Evolutionary conservation across 2,113 vertebrate species (phyloP).

Genomic region (Neogobius melanostomus): DNA sequence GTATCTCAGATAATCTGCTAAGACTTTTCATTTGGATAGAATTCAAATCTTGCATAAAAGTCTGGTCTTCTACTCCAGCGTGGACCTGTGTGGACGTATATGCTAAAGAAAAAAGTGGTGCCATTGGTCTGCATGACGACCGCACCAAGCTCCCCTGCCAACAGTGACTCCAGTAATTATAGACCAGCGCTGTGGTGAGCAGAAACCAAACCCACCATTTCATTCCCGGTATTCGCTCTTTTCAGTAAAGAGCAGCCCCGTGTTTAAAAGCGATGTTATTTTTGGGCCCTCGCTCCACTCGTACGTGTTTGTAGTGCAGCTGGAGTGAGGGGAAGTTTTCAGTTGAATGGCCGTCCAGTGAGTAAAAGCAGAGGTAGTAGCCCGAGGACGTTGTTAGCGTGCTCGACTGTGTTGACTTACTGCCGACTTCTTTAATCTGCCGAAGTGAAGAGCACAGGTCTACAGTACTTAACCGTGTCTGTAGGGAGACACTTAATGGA

Average conservation of each 20-base stretch:
- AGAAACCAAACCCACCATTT: constrained; percentile 69
- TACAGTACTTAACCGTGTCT: too few relatives aligned
- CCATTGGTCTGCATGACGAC: constrained; percentile 60
- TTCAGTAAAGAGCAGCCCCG: constrained; percentile 50
- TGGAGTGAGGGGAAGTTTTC: constrained; percentile 36
- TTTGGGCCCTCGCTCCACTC: constrained; percentile 58
- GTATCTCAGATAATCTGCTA: not conserved
- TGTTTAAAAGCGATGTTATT: constrained; percentile 69
- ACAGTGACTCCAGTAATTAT: constrained; percentile 71
- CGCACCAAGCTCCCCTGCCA: constrained; percentile 60
- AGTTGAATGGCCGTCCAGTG: constrained; percentile 27
- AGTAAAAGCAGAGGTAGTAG: constrained; percentile 19
- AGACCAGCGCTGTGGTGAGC: constrained; percentile 64
- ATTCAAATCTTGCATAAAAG: constrained; percentile 1
- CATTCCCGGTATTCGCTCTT: constrained; percentile 66
- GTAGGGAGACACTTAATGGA: too few relatives aligned
- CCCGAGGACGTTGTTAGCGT: constrained; percentile 27
- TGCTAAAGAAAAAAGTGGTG: constrained; percentile 59
- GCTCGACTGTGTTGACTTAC: constrained; percentile 3
- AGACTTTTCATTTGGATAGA: not conserved
- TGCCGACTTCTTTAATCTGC: constrained; percentile 24
- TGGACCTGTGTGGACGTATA: constrained; percentile 46
- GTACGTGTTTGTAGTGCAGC: constrained; percentile 53
- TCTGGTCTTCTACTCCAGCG: constrained; percentile 18
- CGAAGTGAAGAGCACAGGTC: not conserved